Conservation (phyloP, 2,888 invertebrate species). For the Morpho deidamia region DNA sequence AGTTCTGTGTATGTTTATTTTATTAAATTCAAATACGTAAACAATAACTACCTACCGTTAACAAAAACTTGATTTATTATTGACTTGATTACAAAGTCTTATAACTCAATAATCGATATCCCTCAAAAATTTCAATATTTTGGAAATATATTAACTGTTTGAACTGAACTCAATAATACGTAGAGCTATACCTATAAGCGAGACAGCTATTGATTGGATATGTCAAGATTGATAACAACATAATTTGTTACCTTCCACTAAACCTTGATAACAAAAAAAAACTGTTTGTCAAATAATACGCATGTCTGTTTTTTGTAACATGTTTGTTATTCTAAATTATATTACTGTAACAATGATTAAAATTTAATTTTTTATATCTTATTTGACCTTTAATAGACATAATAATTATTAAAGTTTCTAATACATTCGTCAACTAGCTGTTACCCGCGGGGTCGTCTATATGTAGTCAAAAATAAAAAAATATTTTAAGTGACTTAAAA, state of each 20-base stretch:
- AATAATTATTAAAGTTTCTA: not conserved
- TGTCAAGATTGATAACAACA: slow-evolving; percentile 9
- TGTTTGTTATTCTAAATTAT: not conserved
- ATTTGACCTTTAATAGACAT: not conserved
- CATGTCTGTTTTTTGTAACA: slow-evolving; percentile 1
- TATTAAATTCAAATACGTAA: no score
- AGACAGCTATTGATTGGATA: slow-evolving; percentile 8
- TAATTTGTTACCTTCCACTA: slow-evolving; percentile 3
- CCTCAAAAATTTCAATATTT: no score
- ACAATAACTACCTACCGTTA: no score
- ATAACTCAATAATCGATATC: no score
- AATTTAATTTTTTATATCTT: not conserved
- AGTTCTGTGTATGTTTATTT: no score
- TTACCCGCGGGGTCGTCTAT: no score
- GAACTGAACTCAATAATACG: no score
- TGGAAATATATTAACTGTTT: no score
- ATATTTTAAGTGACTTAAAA: no score
- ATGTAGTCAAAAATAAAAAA: no score
- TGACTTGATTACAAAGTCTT: no score
- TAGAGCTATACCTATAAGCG: not conserved
- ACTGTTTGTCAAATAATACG: slow-evolving; percentile 2
- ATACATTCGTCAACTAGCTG: not conserved
- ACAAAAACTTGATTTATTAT: no score
- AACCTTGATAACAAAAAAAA: not conserved
- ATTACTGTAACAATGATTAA: not conserved